Evolutionary conservation across 1,140 invertebrate species (phyloP).

Genomic region (Rhyzopertha dominica): DNA sequence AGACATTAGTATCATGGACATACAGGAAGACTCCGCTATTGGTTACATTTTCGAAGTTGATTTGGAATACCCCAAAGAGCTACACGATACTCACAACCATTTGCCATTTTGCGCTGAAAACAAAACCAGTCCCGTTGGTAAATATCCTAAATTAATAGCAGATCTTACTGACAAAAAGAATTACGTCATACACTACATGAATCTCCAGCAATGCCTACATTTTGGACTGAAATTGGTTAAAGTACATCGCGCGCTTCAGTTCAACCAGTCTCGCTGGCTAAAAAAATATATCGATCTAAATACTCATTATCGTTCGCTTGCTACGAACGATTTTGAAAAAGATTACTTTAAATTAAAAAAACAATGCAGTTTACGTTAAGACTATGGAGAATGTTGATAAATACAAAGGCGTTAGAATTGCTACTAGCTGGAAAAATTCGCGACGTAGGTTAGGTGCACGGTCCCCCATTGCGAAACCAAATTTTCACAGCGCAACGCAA

Average conservation of each 20-base stretch:
- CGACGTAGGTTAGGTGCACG: no score
- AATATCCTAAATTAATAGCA: conserved; percentile 5
- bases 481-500: no score
- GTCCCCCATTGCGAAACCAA: no score
- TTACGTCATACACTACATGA: conserved; percentile 49
- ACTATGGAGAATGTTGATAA: no score
- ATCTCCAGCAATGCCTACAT: conserved; percentile 47
- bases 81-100: conserved; percentile 51
- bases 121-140: not conserved
- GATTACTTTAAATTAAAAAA: conserved; percentile 22
- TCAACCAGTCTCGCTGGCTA: conserved; percentile 49
- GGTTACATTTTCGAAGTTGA: conserved; percentile 54
- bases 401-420: no score
- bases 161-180: conserved; percentile 36
- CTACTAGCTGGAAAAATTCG: no score
- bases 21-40: conserved; percentile 39
- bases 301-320: conserved; percentile 14
- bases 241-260: conserved; percentile 48
- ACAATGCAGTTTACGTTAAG: conserved; percentile 17
- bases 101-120: conserved; percentile 40
- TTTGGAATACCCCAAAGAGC: conserved; percentile 37
- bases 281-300: conserved; percentile 34
- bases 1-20: conserved; percentile 14
- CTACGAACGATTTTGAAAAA: conserved; percentile 48
- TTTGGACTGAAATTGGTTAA: conserved; percentile 46